Base-by-base conservation (phyloP, 1,140 invertebrate genomes). In the Drosophila paulistorum region DNA sequence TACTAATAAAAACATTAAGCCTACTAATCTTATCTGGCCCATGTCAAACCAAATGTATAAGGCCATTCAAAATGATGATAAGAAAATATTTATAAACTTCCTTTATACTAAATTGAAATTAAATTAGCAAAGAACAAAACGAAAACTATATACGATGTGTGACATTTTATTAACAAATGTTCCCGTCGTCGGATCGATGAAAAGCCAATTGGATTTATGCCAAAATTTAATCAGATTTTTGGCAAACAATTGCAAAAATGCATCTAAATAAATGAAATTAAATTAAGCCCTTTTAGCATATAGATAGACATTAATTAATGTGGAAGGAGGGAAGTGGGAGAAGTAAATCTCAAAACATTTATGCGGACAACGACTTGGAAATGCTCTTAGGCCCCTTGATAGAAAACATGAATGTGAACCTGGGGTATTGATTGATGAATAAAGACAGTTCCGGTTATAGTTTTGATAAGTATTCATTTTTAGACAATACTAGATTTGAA, bases 131-230 rank as follows among this genome's bases (percentile, higher is more conserved):
- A 55, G 30, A 58, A 58, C 5, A 30, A 30, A 30, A 48, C 3
- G 14, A 17, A 13, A 26, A 26, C 23, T 48, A 20, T n/a, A 26
- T 59, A n/a, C 13, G n/a, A 17, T 17, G 30, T 39, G 17, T 72
- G 64, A 73, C 72, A 67, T 54, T 54, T 7, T 51, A 10, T 11
- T 13, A 64, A 37, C 62, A 67, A 75, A 70, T 66, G 63, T 45
- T n/a, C 35, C 35, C 55, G 80, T 60, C 75, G 51, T 51, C 70
- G 55, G 39, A 57, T 61, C 26, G 66, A 33, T 79, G 65, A 82
- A 74, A 83, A 68, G 79, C 70, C 80, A 83, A 68, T 83, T 82
- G 80, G 80, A 80, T 61, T 23, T 20, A 11, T 1, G 33, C 65
- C 79, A 82, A 74, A 51, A 61, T 39, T n/a, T 23, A 59, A 37